Percentiles rank a stretch among this genome's conserved stretches.
Conservation (phyloP, 2,797 vertebrate genomes). For the Urocyon cinereoargenteus region DNA sequence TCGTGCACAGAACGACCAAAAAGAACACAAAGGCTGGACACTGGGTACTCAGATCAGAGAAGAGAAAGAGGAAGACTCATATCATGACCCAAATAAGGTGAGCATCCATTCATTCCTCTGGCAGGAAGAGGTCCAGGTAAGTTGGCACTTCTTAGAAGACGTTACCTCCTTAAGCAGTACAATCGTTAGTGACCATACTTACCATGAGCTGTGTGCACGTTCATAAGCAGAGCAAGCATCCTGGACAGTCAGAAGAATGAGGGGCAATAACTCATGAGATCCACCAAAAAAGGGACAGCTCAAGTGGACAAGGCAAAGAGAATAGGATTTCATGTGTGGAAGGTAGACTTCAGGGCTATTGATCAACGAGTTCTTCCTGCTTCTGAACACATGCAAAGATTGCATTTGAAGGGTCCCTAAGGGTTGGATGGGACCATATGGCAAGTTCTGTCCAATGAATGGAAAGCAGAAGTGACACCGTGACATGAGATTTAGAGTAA, state of each 20-base stretch:
- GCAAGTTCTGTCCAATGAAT: background rate
- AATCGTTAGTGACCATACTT: background rate
- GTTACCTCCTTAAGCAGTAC: background rate
- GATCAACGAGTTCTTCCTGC: background rate
- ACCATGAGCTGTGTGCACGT: background rate
- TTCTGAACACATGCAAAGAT: background rate
- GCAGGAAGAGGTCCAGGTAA: background rate
- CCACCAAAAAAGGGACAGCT: background rate
- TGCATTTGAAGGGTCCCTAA: background rate
- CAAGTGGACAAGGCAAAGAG: background rate
- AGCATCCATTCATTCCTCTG: background rate
- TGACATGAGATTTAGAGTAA: background rate
- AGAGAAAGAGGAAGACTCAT: background rate
- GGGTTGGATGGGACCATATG: background rate
- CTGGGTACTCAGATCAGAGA: background rate
- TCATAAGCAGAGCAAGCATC: background rate
- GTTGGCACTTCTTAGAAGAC: background rate
- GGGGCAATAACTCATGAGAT: background rate
- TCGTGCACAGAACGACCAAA: background rate
- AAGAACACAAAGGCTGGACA: background rate
- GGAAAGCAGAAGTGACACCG: background rate
- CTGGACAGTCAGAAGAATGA: background rate
- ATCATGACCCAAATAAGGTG: background rate
- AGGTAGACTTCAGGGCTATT: background rate
- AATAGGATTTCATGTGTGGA: background rate